A percentile compares a stretch with the other conserved stretches of the same genome.
Conservation (phyloP, 2,888 invertebrate species). For the Cryptosula pallasiana region DNA sequence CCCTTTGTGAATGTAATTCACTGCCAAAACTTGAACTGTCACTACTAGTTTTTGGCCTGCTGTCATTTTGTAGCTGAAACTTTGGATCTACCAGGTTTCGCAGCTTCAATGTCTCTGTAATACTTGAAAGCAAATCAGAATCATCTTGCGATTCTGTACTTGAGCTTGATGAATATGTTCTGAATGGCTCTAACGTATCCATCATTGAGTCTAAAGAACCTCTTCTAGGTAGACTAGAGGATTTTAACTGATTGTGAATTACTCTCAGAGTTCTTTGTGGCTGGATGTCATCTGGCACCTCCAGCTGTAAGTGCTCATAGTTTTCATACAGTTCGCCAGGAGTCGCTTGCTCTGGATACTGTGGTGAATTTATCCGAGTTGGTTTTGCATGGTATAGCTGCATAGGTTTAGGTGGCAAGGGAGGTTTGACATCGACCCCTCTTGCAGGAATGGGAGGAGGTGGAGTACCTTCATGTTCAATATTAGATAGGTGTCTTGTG, state of each 20-base stretch:
- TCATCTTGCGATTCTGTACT: constrained; percentile 41
- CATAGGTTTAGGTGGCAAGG: constrained; percentile 14
- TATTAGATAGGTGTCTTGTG: background rate
- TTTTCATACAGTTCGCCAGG: constrained; percentile 3
- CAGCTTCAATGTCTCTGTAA: constrained; percentile 44
- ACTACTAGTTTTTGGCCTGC: constrained; percentile 25
- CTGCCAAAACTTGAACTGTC: constrained; percentile 25
- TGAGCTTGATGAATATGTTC: constrained; percentile 4
- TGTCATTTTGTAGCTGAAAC: constrained; percentile 31
- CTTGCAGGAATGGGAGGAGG: constrained; percentile 12
- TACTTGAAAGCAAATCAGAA: constrained; percentile 40
- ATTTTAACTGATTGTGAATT: constrained; percentile 7
- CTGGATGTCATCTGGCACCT: background rate
- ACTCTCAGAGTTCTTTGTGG: constrained; percentile 4
- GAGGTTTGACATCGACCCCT: background rate
- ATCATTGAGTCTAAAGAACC: constrained; percentile 21
- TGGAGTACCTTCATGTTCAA: background rate
- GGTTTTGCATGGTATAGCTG: constrained; percentile 20
- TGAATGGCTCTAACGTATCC: constrained; percentile 15
- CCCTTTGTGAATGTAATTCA: background rate
- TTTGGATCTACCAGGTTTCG: constrained; percentile 42
- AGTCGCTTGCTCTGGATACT: background rate
- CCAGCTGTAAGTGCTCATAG: constrained; percentile 16
- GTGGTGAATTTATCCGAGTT: background rate
- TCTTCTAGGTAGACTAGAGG: background rate